Evolutionary conservation across 2,797 vertebrate species (phyloP).

Genomic region (Bucorvus abyssinicus): DNA sequence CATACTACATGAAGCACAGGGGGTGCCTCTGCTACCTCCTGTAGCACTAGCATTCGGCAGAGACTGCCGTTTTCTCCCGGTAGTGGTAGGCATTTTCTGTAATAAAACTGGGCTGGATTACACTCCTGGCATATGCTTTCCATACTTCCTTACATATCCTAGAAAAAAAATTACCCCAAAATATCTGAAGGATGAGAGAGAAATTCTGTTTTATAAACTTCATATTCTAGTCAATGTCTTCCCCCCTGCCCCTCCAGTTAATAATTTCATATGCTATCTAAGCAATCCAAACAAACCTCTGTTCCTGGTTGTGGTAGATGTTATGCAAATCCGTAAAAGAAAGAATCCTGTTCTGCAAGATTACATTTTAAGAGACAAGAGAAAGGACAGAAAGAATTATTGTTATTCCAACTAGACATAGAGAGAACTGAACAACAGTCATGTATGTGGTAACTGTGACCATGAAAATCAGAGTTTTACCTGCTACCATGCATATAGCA

Average conservation of each 20-base stretch:
- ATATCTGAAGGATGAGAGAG: not conserved
- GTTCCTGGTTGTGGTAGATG: not conserved
- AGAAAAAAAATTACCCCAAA: not conserved
- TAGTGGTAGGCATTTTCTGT: not conserved
- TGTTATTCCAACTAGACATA: not conserved
- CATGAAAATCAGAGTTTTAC: not conserved
- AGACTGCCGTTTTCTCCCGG: not conserved
- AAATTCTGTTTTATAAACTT: not conserved
- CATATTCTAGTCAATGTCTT: not conserved
- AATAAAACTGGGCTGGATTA: not conserved
- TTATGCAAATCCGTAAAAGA: not conserved
- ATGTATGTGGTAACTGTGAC: not conserved
- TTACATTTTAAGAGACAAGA: not conserved
- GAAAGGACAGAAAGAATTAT: not conserved
- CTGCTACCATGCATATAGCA: not conserved
- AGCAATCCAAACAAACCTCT: not conserved
- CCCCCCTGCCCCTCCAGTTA: not conserved
- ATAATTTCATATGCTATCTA: not conserved
- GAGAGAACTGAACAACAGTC: not conserved
- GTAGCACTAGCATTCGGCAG: not conserved
- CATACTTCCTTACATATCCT: not conserved
- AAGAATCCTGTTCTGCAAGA: not conserved
- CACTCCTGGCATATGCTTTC: not conserved
- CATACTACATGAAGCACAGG: not conserved
- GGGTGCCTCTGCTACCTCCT: not conserved